phyloP scores from a whole-genome alignment of 1,140 invertebrate genomes.

The Platorchestia sp. region DNA sequence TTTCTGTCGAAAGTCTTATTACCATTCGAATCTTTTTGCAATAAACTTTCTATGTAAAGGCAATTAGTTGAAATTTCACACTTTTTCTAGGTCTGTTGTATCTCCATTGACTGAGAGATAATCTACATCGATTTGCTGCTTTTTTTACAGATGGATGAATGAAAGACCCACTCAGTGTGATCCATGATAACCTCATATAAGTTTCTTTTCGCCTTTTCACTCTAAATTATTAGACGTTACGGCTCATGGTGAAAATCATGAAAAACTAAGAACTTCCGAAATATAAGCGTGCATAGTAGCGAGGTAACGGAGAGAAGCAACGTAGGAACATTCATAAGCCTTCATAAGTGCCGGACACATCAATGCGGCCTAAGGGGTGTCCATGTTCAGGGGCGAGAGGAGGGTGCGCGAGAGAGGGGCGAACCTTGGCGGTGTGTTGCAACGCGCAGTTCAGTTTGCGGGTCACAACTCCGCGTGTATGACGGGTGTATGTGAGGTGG shows the following conservation, averaged over 20 bases:
- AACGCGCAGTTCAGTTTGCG: conserved; percentile 2
- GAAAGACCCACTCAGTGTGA: neutral
- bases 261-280: neutral
- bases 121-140: neutral
- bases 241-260: neutral
- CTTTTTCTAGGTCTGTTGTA: neutral
- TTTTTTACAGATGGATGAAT: neutral
- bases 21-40: neutral
- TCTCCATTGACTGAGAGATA: neutral
- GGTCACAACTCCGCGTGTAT: conserved; percentile 46
- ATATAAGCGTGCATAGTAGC: neutral
- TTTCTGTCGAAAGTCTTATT: neutral
- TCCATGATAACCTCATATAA: neutral
- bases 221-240: neutral
- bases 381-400: neutral
- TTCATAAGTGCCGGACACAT: conserved; percentile 26
- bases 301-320: neutral
- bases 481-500: neutral
- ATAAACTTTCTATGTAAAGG: neutral
- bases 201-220: neutral
- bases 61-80: neutral
- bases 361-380: conserved; percentile 15
- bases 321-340: neutral
- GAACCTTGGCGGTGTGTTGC: neutral
- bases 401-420: neutral